Base-by-base conservation (phyloP, 2,113 vertebrate genomes). In the Sciurus niger region DNA sequence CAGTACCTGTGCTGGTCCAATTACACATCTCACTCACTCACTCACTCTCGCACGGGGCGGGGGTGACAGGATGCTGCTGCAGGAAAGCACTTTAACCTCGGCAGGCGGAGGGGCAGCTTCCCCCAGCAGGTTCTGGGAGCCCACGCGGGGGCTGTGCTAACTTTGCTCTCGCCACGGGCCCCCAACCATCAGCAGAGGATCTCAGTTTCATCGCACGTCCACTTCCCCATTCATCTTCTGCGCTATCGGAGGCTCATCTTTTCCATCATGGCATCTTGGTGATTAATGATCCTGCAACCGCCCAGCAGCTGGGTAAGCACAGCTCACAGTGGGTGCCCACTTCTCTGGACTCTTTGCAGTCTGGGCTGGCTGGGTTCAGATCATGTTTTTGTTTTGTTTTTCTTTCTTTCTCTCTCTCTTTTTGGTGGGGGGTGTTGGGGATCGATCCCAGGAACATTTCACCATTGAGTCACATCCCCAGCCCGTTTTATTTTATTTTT, bases 161-260 rank as follows among this genome's bases (percentile, higher is more conserved):
- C 93, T 86, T 91, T 67, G 92, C 82, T 58, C 83, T 55, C 85
- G 53, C 84, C 90, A 51, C 6, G 20, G 55, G 82, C 72, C 46
- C 8, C 20, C 55, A 67, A 83, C 97, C 96, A 88, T 88, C 92
- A 40, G 85, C 25, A 0, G 79, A 97, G 95, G 96, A 95, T 73
- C 84, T 95, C 95, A 60, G 87, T 84, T 98, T 98, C 97, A 98
- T 98, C 98, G 93, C 98, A 90, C 76, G 93, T 96, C 96, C 93
- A 89, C 83, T 85, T 89, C 80, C 67, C 87, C 97, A 98, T 98
- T 98, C 95, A 97, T 98, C 98, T 98, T 98, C 82, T 0, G 43
- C 0, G 68, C 80, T 98, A 98, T 98, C 98, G 11, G 74, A 95
- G 95, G 58, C 94, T 97, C 88, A 98, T 98, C 97, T 96, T 73